Evolutionary conservation across 2,113 vertebrate genomes (phyloP).

Genomic region (Gadus macrocephalus): DNA sequence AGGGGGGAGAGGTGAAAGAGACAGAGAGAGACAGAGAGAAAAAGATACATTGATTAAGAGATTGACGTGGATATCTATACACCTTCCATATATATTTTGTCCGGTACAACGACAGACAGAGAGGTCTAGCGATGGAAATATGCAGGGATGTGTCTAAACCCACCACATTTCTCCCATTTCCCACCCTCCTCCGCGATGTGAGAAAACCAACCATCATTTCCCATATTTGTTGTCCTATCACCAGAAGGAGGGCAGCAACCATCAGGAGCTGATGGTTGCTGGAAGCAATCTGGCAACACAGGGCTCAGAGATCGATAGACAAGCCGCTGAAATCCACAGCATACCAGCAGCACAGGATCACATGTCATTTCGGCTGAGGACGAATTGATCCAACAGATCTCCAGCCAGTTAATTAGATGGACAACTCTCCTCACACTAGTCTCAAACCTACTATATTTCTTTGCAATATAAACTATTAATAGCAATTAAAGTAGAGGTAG

Average conservation of each 20-base stretch:
- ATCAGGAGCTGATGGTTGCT: constrained; percentile 40
- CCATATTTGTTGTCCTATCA: not conserved
- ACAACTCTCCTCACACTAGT: not conserved
- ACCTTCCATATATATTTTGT: too few species aligned
- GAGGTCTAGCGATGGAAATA: not conserved
- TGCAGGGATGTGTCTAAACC: not conserved
- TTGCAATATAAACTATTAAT: too few species aligned
- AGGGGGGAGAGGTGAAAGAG: too few species aligned
- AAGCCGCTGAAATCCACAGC: constrained; percentile 6
- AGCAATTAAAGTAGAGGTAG: too few species aligned
- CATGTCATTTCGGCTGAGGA: constrained; percentile 1
- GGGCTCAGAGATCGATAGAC: constrained; percentile 47
- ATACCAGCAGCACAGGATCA: not conserved
- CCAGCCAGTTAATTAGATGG: constrained; percentile 22
- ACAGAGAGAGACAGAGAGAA: too few species aligned
- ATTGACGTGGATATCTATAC: too few species aligned
- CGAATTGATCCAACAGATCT: constrained; percentile 23
- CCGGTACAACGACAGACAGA: not conserved
- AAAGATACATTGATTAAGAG: too few species aligned
- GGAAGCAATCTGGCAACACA: constrained; percentile 46
- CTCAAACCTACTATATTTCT: too few species aligned
- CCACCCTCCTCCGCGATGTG: not conserved
- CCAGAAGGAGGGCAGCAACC: constrained; percentile 6
- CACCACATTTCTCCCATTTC: not conserved
- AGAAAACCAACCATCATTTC: constrained; percentile 1